phyloP scores from a whole-genome alignment of 1,140 invertebrate species.

The Lasioglossum baleicum region DNA sequence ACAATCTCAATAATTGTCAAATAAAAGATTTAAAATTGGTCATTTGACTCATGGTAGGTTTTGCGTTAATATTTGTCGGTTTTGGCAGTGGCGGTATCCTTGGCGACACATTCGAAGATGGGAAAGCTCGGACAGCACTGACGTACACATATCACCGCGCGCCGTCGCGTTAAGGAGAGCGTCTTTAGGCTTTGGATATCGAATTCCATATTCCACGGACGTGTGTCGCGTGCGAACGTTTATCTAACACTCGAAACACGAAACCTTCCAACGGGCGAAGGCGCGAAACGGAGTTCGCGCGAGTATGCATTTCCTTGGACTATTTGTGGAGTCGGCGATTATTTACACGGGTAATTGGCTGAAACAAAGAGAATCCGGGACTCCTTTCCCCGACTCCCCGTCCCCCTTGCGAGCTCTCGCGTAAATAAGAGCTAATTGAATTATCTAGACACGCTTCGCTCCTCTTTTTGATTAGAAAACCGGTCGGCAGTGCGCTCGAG shows the following conservation, averaged over 20 bases:
- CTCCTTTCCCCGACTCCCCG: too few relatives aligned
- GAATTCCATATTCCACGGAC: background rate
- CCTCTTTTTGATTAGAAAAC: slow-evolving; percentile 8
- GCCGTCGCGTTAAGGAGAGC: background rate
- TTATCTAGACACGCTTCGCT: background rate
- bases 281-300: background rate
- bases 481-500: background rate
- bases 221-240: background rate
- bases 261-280: background rate
- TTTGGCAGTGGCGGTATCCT: too few relatives aligned
- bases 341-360: slow-evolving; percentile 18
- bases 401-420: background rate
- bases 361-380: slow-evolving; percentile 11
- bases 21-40: too few relatives aligned
- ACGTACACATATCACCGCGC: background rate
- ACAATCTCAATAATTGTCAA: too few relatives aligned
- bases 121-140: too few relatives aligned
- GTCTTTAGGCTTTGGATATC: background rate
- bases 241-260: background rate
- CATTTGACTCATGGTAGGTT: too few relatives aligned
- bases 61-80: too few relatives aligned
- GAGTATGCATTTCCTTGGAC: background rate
- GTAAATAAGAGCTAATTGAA: background rate
- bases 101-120: too few relatives aligned
- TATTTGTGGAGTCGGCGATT: background rate